Percentiles rank a stretch among this genome's conserved stretches.
phyloP scores from a whole-genome alignment of 64 coral and sea anemone genomes.

The Trachythela sp. region DNA sequence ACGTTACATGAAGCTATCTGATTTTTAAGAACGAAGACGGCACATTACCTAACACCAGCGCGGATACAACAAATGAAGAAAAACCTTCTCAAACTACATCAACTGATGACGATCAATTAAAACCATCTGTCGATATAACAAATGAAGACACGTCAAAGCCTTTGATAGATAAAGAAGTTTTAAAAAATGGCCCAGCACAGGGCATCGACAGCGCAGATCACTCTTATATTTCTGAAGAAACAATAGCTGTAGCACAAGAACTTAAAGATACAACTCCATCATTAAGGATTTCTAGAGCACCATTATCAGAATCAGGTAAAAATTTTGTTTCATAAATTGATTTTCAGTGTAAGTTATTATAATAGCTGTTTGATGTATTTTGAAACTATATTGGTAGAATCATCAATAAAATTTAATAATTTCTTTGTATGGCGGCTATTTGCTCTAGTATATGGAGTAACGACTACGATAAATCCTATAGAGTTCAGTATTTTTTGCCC shows the following conservation, averaged over 20 bases:
- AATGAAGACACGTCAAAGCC: not conserved
- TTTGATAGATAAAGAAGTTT: not conserved
- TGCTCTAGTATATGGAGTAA: too few species aligned
- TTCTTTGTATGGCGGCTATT: too few species aligned
- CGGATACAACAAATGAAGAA: not conserved
- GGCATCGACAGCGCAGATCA: not conserved
- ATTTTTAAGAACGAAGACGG: not conserved
- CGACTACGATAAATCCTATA: too few species aligned
- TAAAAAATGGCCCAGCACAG: not conserved
- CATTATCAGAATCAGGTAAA: not conserved
- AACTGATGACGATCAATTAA: not conserved
- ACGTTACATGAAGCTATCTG: not conserved
- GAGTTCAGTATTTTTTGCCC: too few species aligned
- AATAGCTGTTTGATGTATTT: too few species aligned
- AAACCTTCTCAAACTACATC: not conserved
- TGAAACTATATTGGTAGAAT: too few species aligned
- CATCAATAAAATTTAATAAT: too few species aligned
- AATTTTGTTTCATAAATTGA: too few species aligned
- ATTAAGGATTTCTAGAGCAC: not conserved
- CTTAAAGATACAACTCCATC: not conserved
- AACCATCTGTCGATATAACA: not conserved
- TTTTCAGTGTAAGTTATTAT: too few species aligned
- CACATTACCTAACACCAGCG: not conserved
- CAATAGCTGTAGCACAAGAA: not conserved
- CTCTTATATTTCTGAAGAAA: not conserved